A percentile compares a stretch with the other conserved stretches of the same genome.
Evolutionary conservation across 2,797 vertebrate species (phyloP).

Genomic region (Sebastes miniatus): DNA sequence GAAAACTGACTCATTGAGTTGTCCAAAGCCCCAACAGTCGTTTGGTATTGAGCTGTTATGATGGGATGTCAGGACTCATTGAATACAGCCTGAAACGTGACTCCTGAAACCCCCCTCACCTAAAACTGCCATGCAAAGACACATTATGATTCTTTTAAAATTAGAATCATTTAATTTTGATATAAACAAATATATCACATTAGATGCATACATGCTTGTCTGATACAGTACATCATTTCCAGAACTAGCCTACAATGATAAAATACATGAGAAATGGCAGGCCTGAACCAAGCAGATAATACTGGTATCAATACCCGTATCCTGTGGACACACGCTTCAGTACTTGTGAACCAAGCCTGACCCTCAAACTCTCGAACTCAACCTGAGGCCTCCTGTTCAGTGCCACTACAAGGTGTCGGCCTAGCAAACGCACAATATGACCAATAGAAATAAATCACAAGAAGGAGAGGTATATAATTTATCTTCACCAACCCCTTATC

Average conservation of each 20-base stretch:
- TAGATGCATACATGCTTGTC: not conserved
- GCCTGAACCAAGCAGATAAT: not conserved
- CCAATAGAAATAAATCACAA: not conserved
- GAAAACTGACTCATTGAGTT: conserved; percentile 9
- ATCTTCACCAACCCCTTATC: not conserved
- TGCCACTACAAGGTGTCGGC: not conserved
- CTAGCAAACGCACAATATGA: not conserved
- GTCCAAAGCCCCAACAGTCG: not conserved
- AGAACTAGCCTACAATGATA: not conserved
- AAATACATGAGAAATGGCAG: not conserved
- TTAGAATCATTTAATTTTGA: not conserved
- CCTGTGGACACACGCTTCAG: not conserved
- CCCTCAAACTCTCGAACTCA: conserved; percentile 9
- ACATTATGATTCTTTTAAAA: not conserved
- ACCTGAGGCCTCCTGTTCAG: not conserved
- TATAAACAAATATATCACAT: not conserved
- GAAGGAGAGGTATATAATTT: not conserved
- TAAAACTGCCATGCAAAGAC: not conserved
- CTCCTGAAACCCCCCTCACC: not conserved
- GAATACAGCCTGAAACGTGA: conserved; percentile 24
- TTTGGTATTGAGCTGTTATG: conserved; percentile 31
- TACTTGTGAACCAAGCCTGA: not conserved
- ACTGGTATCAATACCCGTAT: not conserved
- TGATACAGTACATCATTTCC: not conserved
- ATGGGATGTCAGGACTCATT: not conserved